Evolutionary conservation across 37 sponge, comb jelly and placozoan species (phyloP).

Genomic region (Crambe crambe): DNA sequence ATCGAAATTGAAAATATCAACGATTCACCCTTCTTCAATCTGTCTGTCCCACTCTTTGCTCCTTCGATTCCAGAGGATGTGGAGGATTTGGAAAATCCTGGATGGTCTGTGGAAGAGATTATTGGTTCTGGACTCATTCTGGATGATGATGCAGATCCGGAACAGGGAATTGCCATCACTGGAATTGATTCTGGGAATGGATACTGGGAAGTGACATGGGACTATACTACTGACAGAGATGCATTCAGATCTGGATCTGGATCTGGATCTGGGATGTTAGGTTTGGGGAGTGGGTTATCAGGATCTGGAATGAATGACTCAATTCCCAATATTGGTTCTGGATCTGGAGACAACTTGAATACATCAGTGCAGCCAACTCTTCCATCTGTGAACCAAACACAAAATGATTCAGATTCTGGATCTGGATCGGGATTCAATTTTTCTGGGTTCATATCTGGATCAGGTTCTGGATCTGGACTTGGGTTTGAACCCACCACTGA

Average conservation of each 20-base stretch:
- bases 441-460: constrained; percentile 14
- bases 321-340: background rate
- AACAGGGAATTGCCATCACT: constrained; percentile 78
- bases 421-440: constrained; percentile 8
- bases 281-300: background rate
- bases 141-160: constrained; percentile 65
- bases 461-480: constrained; percentile 27
- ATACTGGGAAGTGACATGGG: constrained; percentile 80
- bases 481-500: background rate
- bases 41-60: constrained; percentile 25
- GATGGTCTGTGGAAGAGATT: constrained; percentile 75
- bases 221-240: constrained; percentile 5
- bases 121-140: constrained; percentile 42
- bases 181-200: constrained; percentile 57
- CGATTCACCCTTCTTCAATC: constrained; percentile 84
- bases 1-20: constrained; percentile 66
- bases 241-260: background rate
- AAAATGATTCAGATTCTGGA: background rate
- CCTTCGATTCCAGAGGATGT: constrained; percentile 67
- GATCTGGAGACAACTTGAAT: background rate
- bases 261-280: constrained; percentile 3
- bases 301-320: constrained; percentile 16
- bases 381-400: background rate
- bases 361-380: background rate
- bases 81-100: constrained; percentile 41